These are phyloP conservation scores for Drosophila mimetica DNA, from an alignment of 2,888 invertebrate genomes.

Conservation along the genomic window DNA sequence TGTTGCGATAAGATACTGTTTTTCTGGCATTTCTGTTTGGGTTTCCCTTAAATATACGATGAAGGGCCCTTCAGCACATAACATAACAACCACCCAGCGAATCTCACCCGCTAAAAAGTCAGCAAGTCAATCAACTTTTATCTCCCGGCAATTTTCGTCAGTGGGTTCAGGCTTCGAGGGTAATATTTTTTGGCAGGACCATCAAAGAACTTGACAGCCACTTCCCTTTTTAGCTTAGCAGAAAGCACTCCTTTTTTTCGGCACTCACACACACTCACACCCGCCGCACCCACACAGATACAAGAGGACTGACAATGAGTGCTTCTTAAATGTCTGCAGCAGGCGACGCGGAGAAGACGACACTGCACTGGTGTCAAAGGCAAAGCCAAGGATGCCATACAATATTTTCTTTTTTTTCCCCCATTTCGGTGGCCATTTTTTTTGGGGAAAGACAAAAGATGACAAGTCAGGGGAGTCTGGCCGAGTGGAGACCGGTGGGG, in stretches of 20 bases:
- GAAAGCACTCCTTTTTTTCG: slow-evolving; percentile 50
- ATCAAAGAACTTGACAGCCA: slow-evolving; percentile 65
- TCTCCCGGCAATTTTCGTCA: slow-evolving; percentile 34
- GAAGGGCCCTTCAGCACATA: background rate
- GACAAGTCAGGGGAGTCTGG: slow-evolving; percentile 72
- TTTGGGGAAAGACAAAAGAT: slow-evolving; percentile 79
- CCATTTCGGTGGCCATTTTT: slow-evolving; percentile 43
- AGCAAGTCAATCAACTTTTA: slow-evolving; percentile 46
- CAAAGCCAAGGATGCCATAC: slow-evolving; percentile 72
- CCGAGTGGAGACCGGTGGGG: slow-evolving; percentile 1
- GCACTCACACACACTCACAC: slow-evolving; percentile 37
- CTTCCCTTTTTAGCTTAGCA: slow-evolving; percentile 51
- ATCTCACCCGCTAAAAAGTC: slow-evolving; percentile 6
- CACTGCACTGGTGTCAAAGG: slow-evolving; percentile 64
- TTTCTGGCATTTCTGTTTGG: background rate
- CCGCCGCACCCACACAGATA: slow-evolving; percentile 24
- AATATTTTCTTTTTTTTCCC: slow-evolving; percentile 48
- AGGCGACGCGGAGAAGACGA: slow-evolving; percentile 51
- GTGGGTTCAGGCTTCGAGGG: slow-evolving; percentile 23
- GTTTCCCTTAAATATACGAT: slow-evolving; percentile 5
- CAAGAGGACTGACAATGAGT: slow-evolving; percentile 72
- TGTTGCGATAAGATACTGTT: slow-evolving; percentile 23
- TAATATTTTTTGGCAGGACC: slow-evolving; percentile 36
- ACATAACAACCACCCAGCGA: background rate
- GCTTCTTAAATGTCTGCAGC: slow-evolving; percentile 78